Evolutionary conservation across 2,797 vertebrate genomes (phyloP), one percentile per base, ranked within the genome.

Genomic region (Scleropages formosus): DNA sequence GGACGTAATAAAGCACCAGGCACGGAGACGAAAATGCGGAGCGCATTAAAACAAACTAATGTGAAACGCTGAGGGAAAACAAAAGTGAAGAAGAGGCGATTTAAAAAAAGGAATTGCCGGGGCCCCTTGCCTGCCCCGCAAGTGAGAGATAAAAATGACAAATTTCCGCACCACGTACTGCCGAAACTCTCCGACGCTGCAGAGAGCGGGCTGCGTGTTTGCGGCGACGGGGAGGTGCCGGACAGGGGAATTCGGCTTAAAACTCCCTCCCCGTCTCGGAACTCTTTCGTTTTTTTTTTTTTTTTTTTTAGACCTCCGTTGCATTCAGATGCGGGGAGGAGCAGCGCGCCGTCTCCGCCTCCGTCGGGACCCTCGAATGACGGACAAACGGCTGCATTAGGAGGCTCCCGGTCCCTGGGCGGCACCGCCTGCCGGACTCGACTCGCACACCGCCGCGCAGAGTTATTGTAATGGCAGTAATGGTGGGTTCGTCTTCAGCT

Each of bases 91-190:
- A 78, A 83, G 77, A 81, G 79, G 86, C 84, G 85, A 82, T 87
- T 39, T 82, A 39, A 56, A 66, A 51, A 12, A 71, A 16, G 12
- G 0, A 58, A 26, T 84, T 81, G 88, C 81, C n/a, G 80, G 82
- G 6, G 31, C 78, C 84, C 22, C 68, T 81, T 86, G 83, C 81
- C 80, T 39, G 31, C 68, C 83, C 86, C 88, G 86, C 87, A 90
- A 85, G 86, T 86, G 86, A 84, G 86, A 90, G 87, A 93, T 90
- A 91, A 92, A 92, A 86, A 91, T 91, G 90, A 92, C 83, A 88
- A 39, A 39, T 39, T 39, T 39, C 31, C 6, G 31, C 31, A 39
- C 87, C 78, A 85, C 85, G 90, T 90, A 39, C 86, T 89, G 11
- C 66, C 84, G 85, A 88, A 88, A 90, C 84, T 88, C 89, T 89